phyloP scores from a whole-genome alignment of 2,888 invertebrate species.

The Zaprionus obscuricornis region DNA sequence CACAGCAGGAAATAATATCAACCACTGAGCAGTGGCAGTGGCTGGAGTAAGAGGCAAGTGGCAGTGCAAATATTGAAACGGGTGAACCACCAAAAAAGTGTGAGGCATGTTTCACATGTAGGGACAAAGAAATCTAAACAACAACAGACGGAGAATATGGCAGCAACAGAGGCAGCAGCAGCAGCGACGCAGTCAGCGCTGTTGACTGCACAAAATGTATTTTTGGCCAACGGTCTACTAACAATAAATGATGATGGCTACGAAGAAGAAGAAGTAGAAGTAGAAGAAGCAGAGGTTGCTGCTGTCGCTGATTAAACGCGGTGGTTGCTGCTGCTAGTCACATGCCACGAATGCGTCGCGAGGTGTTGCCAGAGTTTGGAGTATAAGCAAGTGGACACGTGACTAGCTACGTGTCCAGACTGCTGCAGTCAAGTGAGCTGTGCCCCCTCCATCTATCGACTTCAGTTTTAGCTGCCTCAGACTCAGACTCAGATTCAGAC shows the following conservation, averaged over 20 bases:
- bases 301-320: slow-evolving; percentile 72
- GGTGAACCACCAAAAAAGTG: slow-evolving; percentile 55
- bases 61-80: slow-evolving; percentile 73
- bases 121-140: slow-evolving; percentile 76
- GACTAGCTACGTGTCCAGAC: slow-evolving; percentile 55
- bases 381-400: slow-evolving; percentile 50
- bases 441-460: too few species aligned
- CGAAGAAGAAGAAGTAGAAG: slow-evolving; percentile 46
- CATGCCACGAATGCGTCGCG: slow-evolving; percentile 74
- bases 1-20: slow-evolving; percentile 75
- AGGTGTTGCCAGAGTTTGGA: slow-evolving; percentile 62
- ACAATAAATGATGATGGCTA: slow-evolving; percentile 70
- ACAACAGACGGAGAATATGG: slow-evolving; percentile 55
- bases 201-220: slow-evolving; percentile 6
- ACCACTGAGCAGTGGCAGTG: slow-evolving; percentile 41
- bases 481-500: slow-evolving; percentile 2
- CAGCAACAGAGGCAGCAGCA: slow-evolving; percentile 18
- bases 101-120: slow-evolving; percentile 40
- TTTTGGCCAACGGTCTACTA: slow-evolving; percentile 47
- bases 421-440: slow-evolving; percentile 39
- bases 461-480: too few species aligned
- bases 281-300: slow-evolving; percentile 20
- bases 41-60: not conserved
- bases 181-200: slow-evolving; percentile 13
- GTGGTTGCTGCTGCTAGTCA: slow-evolving; percentile 37